Evolutionary conservation across 92 coral and sea anemone species (phyloP), one percentile per base, ranked within the genome.

Genomic region (Phymanthus crucifer): DNA sequence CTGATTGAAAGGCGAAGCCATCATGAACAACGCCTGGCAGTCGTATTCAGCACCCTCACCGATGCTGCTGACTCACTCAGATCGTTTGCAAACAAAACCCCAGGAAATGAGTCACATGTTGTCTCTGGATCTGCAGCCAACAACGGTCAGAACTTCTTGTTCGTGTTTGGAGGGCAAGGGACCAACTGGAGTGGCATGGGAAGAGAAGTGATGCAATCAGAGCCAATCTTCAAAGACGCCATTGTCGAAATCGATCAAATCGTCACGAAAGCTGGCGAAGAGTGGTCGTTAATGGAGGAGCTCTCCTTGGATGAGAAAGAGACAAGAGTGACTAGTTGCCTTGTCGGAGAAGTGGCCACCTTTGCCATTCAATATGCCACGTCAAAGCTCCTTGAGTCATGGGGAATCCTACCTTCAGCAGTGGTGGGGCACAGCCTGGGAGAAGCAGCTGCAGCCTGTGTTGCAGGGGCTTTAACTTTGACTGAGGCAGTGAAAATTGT

Each of bases 371-470:
- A 92, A 58, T 92, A 87, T 52, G 93, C 94, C 8, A 87, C 92
- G 13, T 93, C 88, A 12, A 76, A 84, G 57, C 81, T 94, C 9
- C 91, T 94, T 21, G 86, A 74, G 69, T 92, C 97, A n/a, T 92
- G 94, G 97, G 96, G 91, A 40, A 78, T 94, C 52, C 43, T 79
- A 23, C 98, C 98, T 2, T 72, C 91, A 2, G 98, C 94, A 23
- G 97, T 94, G 14, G 71, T 94, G 35, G 98, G 98, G 0, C 98
- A 94, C 73, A 94, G 98, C 78, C 85, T 94, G n/a, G 98, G 98
- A 36, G 98, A 94, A 76, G 75, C 86, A 26, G 94, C 98, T 40
- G 97, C 97, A 23, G 93, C 97, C 38, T 89, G 93, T 37, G 81
- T 80, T 8, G 90, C 92, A 4, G 88, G 90, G 17, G 91, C 91